Evolutionary conservation across 2,113 vertebrate species (phyloP).

Genomic region (Nematolebias whitei): DNA sequence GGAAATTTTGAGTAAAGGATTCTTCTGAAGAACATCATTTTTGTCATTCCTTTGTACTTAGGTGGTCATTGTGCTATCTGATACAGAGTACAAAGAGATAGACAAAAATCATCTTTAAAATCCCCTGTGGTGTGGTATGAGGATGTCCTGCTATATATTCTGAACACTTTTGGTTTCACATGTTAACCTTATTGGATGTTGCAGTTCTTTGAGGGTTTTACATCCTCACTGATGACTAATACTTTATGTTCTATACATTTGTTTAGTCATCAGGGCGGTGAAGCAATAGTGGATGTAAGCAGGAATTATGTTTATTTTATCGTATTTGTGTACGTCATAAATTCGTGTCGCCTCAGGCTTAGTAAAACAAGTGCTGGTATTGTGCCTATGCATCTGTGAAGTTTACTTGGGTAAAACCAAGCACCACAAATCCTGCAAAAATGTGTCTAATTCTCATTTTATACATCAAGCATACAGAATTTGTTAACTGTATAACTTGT

Average conservation of each 20-base stretch:
- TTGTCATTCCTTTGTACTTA: neutral
- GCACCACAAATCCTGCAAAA: neutral
- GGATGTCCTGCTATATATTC: neutral
- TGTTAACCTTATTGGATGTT: neutral
- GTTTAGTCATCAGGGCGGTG: neutral
- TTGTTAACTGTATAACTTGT: too few relatives aligned
- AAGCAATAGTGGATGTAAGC: neutral
- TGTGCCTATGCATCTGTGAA: conserved; percentile 9
- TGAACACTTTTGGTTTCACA: neutral
- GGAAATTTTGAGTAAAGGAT: neutral
- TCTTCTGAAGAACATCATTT: neutral
- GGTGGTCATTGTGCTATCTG: neutral
- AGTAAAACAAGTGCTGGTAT: conserved; percentile 11
- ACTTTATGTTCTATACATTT: neutral
- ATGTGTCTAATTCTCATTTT: neutral
- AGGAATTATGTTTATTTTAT: neutral
- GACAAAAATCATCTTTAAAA: neutral
- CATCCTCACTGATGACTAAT: conserved; percentile 1
- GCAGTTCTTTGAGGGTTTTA: neutral
- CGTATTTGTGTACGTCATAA: neutral
- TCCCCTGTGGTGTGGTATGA: neutral
- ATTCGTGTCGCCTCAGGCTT: conserved; percentile 11
- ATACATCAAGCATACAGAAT: too few relatives aligned
- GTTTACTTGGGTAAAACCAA: conserved; percentile 12
- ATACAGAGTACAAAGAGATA: neutral